Evolutionary conservation across 2,113 vertebrate genomes (phyloP).

Genomic region (Lathamus discolor): DNA sequence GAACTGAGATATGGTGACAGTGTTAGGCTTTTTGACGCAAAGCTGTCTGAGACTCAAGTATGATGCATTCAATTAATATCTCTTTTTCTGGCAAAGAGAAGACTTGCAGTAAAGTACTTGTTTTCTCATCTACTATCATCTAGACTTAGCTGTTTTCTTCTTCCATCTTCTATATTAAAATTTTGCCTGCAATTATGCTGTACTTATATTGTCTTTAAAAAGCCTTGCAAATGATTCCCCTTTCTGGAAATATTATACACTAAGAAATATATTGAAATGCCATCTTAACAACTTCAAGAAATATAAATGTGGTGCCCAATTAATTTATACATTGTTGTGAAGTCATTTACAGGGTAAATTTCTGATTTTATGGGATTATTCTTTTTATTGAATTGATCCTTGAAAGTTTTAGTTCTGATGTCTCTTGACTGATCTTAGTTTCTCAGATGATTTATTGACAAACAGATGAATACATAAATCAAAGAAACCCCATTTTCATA

Average conservation of each 20-base stretch:
- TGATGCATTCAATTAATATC: neutral
- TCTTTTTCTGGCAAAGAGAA: neutral
- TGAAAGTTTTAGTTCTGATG: neutral
- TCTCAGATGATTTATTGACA: neutral
- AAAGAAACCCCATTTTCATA: neutral
- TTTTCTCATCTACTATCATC: neutral
- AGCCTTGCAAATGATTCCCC: neutral
- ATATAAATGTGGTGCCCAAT: neutral
- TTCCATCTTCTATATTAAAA: neutral
- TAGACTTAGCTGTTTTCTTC: neutral
- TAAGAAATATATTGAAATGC: neutral
- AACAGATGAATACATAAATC: neutral
- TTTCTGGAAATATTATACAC: neutral
- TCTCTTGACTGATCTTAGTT: neutral
- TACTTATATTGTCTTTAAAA: neutral
- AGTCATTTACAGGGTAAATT: neutral
- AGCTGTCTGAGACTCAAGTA: neutral
- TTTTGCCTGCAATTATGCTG: neutral
- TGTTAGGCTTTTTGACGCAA: neutral
- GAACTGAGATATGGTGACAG: neutral
- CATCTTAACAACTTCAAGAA: neutral
- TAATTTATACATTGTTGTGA: neutral
- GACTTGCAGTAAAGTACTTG: neutral
- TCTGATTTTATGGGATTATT: neutral
- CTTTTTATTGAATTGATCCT: neutral